Percentiles rank a stretch among this genome's conserved stretches.
Conservation (phyloP, 1,140 invertebrate species). For the Antheraea mylitta region DNA sequence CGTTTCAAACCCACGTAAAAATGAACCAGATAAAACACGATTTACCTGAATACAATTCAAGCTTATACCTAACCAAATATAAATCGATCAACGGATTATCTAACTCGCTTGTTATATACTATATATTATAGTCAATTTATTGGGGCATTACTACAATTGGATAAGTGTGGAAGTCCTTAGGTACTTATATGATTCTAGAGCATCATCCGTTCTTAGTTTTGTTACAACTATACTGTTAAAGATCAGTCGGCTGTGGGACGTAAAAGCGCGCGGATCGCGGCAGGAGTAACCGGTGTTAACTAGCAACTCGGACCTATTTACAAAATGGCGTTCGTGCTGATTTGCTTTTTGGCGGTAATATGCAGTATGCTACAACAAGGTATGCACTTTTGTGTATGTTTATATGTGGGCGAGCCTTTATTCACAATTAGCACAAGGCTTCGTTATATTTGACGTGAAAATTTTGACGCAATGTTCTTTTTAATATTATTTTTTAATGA, state of each 20-base stretch:
- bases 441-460: no score
- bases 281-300: constrained; percentile 42
- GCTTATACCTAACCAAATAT: not conserved
- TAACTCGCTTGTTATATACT: constrained; percentile 10
- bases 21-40: not conserved
- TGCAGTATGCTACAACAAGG: constrained; percentile 68
- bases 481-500: no score
- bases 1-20: not conserved
- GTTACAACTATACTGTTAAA: constrained; percentile 28
- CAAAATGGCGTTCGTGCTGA: constrained; percentile 45
- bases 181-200: not conserved
- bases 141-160: constrained; percentile 52
- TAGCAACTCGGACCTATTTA: constrained; percentile 13
- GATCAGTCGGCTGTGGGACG: constrained; percentile 37
- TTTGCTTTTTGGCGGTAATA: constrained; percentile 59
- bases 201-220: constrained; percentile 23
- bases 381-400: constrained; percentile 27
- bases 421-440: no score
- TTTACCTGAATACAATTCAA: not conserved
- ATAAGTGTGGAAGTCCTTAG: constrained; percentile 39
- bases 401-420: not conserved
- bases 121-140: constrained; percentile 47
- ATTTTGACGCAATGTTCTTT: no score
- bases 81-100: constrained; percentile 2
- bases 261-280: constrained; percentile 37